Evolutionary conservation across 2,113 vertebrate species (phyloP), one percentile per base, ranked within the genome.

Genomic region (Lampris incognitus): DNA sequence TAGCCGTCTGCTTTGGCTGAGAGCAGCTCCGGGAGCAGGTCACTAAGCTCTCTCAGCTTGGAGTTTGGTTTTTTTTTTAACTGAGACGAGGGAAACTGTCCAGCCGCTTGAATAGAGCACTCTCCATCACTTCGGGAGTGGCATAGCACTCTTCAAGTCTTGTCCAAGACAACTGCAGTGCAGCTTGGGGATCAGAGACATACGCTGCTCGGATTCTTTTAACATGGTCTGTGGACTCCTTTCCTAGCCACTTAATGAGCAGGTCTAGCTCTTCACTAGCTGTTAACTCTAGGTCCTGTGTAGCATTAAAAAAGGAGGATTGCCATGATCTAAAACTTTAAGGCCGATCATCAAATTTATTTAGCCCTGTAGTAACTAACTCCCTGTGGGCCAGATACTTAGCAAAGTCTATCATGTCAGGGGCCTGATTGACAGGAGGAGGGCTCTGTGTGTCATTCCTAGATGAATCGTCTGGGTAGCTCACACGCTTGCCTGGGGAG

Each of bases 41-140:
- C 79, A n/a, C 70, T 62, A 9, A 85, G 61, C 11, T 75, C 75
- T 51, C 69, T 63, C 24, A 86, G 69, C 11, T 58, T 86, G 6
- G 41, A 38, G 13, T 69, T 24, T 24, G 24, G n/a, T n/a, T 64
- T 3, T 72, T 65, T 52, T 46, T 86, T 1, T 10, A 1, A 51
- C 44, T 50, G 1, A 78, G n/a, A 36, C 11, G 11, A 3, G 66
- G 69, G 37, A 78, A 79, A 13, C 49, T 46, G 5, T 83, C 69
- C 36, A 83, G 3, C 63, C 62, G 37, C 24, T 24, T 24, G 24
- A 24, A 24, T 24, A 24, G 24, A 24, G 24, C 24, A 24, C 24
- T 24, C 24, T 24, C 24, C 24, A 24, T 24, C 24, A 24, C 24
- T 24, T 24, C 24, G 24, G 24, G 24, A 24, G 24, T 24, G 24